Evolutionary conservation across 2,113 vertebrate genomes (phyloP), one percentile per base, ranked within the genome.

Genomic region (Struthidea cinerea): DNA sequence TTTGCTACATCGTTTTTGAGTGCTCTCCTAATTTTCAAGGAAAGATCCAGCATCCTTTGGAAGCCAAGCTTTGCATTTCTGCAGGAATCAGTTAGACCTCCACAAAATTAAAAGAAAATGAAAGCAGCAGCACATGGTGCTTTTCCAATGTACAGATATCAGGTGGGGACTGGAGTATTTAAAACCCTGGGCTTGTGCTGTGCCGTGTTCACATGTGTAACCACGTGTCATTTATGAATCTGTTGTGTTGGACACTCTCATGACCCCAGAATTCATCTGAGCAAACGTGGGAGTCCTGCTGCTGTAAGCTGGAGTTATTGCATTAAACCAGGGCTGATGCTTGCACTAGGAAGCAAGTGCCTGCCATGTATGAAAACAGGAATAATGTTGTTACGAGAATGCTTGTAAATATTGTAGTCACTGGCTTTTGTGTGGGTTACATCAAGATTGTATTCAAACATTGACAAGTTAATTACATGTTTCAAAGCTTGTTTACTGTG

Each of bases 401-500:
- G 46, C 92, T 92, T 95, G 91, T 97, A 98, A 98, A 98, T 97
- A 97, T 91, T 96, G 92, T 97, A 96, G 90, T 97, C 95, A 47
- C 87, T 96, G 90, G 89, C 90, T 97, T 96, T 97, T 95, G 93
- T 91, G 89, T 90, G 84, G 78, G 87, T 96, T 97, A 95, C 78
- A 90, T 93, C 82, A 86, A 95, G 93, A 96, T 68, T 94, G 91
- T 95, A 92, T 96, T 96, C 94, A 96, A 97, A 97, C 94, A 96
- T 3, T 97, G 97, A 97, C 96, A 97, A 91, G 95, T 98, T 98
- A 98, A 98, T 98, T 96, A 96, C 79, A 87, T 86, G 95, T 98
- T 97, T 98, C 93, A 98, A 96, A 97, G 96, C 94, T 97, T 98
- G 97, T 98, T 98, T 98, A 95, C 91, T 89, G 95, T 93, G 89